Base-by-base conservation (phyloP, 2,888 invertebrate species). In the Cantharis flavilabris region DNA sequence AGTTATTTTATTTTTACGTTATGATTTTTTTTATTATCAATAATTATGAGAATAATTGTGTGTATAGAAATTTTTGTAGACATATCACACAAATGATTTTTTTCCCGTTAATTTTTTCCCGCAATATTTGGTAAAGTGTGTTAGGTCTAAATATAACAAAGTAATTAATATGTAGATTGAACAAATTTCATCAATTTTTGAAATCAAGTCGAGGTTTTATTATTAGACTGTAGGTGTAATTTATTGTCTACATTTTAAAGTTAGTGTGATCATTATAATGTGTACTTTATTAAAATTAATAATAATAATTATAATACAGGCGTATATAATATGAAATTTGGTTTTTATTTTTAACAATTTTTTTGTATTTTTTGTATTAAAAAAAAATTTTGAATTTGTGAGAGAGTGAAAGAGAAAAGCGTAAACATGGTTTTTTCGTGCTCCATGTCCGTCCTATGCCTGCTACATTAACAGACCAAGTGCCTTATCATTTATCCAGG, bases 401-500 rank as follows among this genome's bases (percentile, higher is more conserved):
- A 76, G 76, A 76, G 75, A 78, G 82, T 83, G 84, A 83, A 83
- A 49, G 49, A 49, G 49, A 49, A 49, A 49, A 49, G 49, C 49
- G 83, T 80, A 83, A 83, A 85, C 81, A 83, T 83, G 83, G 86
- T 83, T 84, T 86, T 23, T 16, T 85, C 84, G 85, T 85, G 85
- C 80, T 84, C 84, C 85, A 84, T 84, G 83, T 84, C 83, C 84
- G 83, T 84, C 83, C 84, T 81, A 83, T 84, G 85, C 86, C 86
- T 86, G 86, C 86, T 86, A 79, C 77, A 77, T 77, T 79, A 87
- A 87, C 86, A 87, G 85, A 86, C 86, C 85, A 86, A 67, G 86
- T 84, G 87, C 86, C 87, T 85, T 86, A 83, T 82, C 84, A 85
- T 81, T 82, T 84, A 82, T 85, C 85, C 86, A 85, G 86, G 84